Percentiles rank a stretch among this genome's conserved stretches.
Evolutionary conservation across 1,140 invertebrate genomes (phyloP).

Genomic region (Pseudomyrmex dendroicus): DNA sequence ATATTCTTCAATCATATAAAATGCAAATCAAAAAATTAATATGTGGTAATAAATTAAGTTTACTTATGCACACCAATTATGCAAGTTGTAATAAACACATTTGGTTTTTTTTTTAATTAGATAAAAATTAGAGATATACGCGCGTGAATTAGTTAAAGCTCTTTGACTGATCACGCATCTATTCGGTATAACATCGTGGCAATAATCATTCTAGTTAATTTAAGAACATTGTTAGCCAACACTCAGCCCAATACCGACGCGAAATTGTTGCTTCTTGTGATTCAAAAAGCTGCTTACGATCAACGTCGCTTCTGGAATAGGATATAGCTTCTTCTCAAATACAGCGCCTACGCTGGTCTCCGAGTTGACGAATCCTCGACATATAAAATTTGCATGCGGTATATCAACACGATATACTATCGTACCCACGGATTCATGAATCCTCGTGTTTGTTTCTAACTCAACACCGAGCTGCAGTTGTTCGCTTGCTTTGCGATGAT

Average conservation of each 20-base stretch:
- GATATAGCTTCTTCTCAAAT: constrained; percentile 90
- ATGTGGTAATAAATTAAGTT: constrained; percentile 5
- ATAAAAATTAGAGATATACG: background rate
- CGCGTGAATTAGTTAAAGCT: background rate
- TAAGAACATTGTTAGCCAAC: constrained; percentile 82
- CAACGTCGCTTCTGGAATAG: constrained; percentile 89
- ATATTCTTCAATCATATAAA: constrained; percentile 7
- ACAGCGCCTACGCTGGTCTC: constrained; percentile 90
- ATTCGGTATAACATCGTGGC: background rate
- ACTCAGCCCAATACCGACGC: constrained; percentile 87
- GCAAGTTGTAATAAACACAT: background rate
- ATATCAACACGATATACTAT: constrained; percentile 91
- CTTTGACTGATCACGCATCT: background rate
- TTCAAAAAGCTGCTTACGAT: constrained; percentile 90
- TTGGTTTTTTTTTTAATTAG: background rate
- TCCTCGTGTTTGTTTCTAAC: constrained; percentile 87
- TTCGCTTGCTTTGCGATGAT: constrained; percentile 90
- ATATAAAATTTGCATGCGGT: constrained; percentile 89
- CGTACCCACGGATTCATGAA: constrained; percentile 88
- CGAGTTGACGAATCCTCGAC: constrained; percentile 90
- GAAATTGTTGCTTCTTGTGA: constrained; percentile 87
- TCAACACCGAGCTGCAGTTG: constrained; percentile 88
- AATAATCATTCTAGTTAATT: background rate
- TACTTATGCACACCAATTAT: background rate
- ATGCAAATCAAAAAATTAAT: constrained; percentile 23